Evolutionary conservation across 2,113 vertebrate genomes (phyloP).

Genomic region (Onychorhynchus coronatus): DNA sequence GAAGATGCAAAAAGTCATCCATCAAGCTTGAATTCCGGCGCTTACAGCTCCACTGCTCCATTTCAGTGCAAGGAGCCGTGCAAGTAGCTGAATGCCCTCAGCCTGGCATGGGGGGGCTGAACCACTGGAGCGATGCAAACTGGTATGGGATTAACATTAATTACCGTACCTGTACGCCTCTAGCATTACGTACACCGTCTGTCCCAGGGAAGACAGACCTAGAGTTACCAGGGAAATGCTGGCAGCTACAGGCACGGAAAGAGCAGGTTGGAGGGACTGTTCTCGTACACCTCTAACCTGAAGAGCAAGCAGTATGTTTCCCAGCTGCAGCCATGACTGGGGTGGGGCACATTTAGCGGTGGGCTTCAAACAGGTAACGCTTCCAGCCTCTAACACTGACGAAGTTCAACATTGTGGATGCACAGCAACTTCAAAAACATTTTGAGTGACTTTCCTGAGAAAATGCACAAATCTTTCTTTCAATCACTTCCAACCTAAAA

Average conservation of each 20-base stretch:
- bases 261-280: neutral
- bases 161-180: neutral
- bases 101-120: fast-evolving
- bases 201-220: neutral
- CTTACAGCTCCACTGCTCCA: neutral
- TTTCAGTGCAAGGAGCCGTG: neutral
- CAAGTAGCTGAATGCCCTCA: neutral
- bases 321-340: neutral
- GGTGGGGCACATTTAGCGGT: neutral
- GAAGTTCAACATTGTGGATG: neutral
- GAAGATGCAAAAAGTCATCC: neutral
- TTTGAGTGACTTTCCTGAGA: neutral
- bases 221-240: neutral
- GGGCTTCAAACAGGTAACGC: neutral
- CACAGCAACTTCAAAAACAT: neutral
- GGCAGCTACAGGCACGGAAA: fast-evolving
- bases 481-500: neutral
- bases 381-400: neutral
- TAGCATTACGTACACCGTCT: fast-evolving
- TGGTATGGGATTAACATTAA: neutral
- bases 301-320: neutral
- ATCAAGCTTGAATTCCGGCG: neutral
- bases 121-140: neutral
- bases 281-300: fast-evolving
- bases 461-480: neutral